Evolutionary conservation across 2,888 invertebrate genomes (phyloP), one percentile per base, ranked within the genome.

Genomic region (Aporophyla lueneburgensis): DNA sequence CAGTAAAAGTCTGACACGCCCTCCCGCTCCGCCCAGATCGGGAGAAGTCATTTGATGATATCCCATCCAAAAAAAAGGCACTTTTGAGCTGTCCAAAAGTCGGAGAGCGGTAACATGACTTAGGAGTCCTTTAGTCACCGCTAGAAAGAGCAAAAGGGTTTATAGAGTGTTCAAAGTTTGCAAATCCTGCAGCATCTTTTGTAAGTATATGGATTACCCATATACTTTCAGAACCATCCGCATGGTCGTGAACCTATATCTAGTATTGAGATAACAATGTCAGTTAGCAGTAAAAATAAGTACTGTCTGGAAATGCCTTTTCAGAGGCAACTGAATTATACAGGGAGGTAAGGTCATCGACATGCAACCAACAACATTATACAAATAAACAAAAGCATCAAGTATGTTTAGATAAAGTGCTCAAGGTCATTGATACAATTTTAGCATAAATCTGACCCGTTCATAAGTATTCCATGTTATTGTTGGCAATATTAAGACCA

Each of bases 101-200:
- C n/a, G n/a, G n/a, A n/a, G n/a, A n/a, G n/a, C n/a, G n/a, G 24
- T 74, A 19, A 75, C 51, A 24, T 27, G 53, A 7, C 63, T 61
- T 27, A 61, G 53, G 51, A 63, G 58, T 58, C 14, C 27, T n/a
- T 27, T 3, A 9, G 14, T 49, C n/a, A n/a, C 21, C n/a, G 19
- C 33, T 27, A 14, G 16, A 33, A 21, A 16, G 0, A 53, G n/a
- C 14, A 19, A 49, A 33, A 12, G 3, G 3, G 24, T 16, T n/a
- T 7, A 12, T 33, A 19, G 0, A 69, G 33, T 7, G n/a, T 10
- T 33, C 33, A n/a, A 4, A n/a, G 6, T 33, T 67, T 16, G 21
- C 33, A 67, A 33, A 19, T 33, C 6, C 10, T 33, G 3, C 5
- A 5, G 27, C 27, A 7, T n/a, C 6, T 63, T 19, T 0, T 46